phyloP scores from a whole-genome alignment of 2,113 vertebrate genomes.

The Amphiprion percula region DNA sequence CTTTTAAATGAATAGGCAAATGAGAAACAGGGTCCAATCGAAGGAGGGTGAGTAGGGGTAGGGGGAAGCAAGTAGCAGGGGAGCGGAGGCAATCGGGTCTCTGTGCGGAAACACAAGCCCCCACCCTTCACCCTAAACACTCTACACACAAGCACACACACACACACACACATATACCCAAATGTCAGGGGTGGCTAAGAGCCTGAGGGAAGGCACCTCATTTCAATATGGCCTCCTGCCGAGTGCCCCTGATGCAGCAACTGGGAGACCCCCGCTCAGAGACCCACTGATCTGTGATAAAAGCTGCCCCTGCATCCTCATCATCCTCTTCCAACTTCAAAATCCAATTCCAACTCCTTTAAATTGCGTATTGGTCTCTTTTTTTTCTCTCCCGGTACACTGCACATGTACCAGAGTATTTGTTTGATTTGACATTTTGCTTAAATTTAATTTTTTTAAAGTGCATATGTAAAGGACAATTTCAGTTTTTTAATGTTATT shows the following conservation, averaged over 20 bases:
- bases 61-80: conserved; percentile 72
- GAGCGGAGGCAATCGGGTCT: conserved; percentile 81
- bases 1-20: conserved; percentile 88
- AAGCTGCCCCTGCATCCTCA: conserved; percentile 75
- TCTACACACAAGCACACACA: conserved; percentile 54
- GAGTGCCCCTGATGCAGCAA: conserved; percentile 73
- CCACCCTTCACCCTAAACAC: conserved; percentile 70
- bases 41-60: conserved; percentile 62
- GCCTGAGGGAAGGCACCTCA: conserved; percentile 77
- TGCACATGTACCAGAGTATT: conserved; percentile 40
- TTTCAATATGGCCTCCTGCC: conserved; percentile 82
- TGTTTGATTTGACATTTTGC: conserved; percentile 51
- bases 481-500: conserved; percentile 10
- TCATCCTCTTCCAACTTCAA: conserved; percentile 78
- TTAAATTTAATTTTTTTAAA: conserved; percentile 51
- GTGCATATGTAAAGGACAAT: conserved; percentile 47
- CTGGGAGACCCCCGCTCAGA: conserved; percentile 74
- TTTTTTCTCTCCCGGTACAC: conserved; percentile 38
- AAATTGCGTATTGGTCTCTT: conserved; percentile 81
- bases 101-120: conserved; percentile 75
- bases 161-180: conserved; percentile 55
- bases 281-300: conserved; percentile 85
- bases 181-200: conserved; percentile 81
- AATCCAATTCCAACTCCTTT: conserved; percentile 83
- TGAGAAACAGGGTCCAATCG: conserved; percentile 80